Evolutionary conservation across 2,113 vertebrate species (phyloP).

Genomic region (Phrynosoma platyrhinos): DNA sequence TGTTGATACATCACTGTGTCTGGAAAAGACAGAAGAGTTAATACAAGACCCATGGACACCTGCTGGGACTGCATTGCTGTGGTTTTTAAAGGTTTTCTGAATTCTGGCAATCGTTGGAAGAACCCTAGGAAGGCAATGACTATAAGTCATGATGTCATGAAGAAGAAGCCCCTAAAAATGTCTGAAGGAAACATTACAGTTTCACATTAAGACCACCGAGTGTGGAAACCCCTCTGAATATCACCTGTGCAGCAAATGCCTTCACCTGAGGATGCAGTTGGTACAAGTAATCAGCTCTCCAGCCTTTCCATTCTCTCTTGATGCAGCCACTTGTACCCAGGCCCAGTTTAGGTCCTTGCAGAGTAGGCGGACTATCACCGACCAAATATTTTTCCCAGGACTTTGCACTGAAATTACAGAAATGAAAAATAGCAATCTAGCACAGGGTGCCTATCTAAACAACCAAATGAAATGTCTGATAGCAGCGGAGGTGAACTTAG

Average conservation of each 20-base stretch:
- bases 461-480: neutral
- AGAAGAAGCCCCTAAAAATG: neutral
- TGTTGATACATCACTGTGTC: neutral
- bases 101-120: neutral
- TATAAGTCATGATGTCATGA: neutral
- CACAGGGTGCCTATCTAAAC: neutral
- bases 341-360: constrained; percentile 74
- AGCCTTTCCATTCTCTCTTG: constrained; percentile 55
- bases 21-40: neutral
- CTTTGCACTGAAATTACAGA: constrained; percentile 63
- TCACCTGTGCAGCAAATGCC: neutral
- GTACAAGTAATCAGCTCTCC: constrained; percentile 71
- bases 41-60: neutral
- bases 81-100: neutral
- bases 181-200: neutral
- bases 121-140: neutral
- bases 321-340: constrained; percentile 67
- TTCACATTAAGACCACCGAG: neutral
- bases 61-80: neutral
- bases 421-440: neutral
- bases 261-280: constrained; percentile 80
- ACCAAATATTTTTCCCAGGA: constrained; percentile 49
- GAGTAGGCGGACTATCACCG: constrained; percentile 75
- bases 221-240: neutral
- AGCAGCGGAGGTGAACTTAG: neutral